Conservation (phyloP, 2,113 vertebrate species). For the Rousettus leschenaultii region DNA sequence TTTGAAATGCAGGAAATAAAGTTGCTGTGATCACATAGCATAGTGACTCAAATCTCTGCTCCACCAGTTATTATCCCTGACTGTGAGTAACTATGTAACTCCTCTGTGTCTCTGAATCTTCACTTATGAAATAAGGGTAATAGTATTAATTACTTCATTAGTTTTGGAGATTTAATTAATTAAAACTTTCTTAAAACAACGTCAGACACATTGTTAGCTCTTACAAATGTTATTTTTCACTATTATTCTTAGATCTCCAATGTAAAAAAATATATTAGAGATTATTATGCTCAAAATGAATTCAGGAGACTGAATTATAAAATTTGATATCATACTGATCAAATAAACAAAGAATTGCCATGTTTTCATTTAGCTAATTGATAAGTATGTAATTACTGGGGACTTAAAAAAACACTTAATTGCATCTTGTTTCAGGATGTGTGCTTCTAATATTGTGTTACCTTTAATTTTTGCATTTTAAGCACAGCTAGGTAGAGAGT, state of each 20-base stretch:
- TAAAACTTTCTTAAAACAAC: not conserved
- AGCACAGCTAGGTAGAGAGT: not conserved
- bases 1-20: not conserved
- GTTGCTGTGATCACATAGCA: not conserved
- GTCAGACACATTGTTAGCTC: not conserved
- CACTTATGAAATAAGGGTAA: not conserved
- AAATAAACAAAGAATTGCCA: conserved; percentile 1
- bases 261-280: conserved; percentile 4
- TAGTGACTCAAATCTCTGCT: not conserved
- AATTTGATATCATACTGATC: conserved; percentile 7
- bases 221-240: conserved; percentile 13
- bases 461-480: conserved; percentile 17
- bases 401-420: conserved; percentile 14
- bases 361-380: conserved; percentile 9
- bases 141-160: not conserved
- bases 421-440: not conserved
- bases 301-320: not conserved
- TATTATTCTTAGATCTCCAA: not conserved
- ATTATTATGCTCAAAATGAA: not conserved
- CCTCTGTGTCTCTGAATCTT: not conserved
- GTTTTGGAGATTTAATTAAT: not conserved
- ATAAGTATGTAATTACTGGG: not conserved
- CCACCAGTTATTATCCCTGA: not conserved
- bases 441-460: conserved; percentile 24
- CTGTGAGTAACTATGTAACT: not conserved